Evolutionary conservation across 92 coral and sea anemone genomes (phyloP).

Genomic region (Palythoa grandiflora): DNA sequence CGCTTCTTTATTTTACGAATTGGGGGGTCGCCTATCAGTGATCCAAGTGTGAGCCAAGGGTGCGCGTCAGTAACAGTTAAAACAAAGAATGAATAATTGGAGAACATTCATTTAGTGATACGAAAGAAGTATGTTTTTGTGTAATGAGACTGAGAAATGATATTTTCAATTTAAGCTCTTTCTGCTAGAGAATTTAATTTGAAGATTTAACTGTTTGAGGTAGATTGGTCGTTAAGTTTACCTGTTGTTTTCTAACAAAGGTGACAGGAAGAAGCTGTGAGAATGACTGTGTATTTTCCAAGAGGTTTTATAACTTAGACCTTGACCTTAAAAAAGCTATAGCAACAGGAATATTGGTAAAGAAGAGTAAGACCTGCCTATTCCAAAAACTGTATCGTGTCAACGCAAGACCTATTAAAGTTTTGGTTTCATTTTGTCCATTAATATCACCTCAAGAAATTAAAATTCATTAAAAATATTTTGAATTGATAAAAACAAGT

Average conservation of each 20-base stretch:
- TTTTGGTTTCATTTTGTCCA: neutral
- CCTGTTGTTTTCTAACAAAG: neutral
- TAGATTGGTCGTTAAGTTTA: no score
- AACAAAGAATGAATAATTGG: neutral
- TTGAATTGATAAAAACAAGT: neutral
- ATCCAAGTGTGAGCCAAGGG: neutral
- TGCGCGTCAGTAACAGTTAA: neutral
- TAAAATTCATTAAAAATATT: neutral
- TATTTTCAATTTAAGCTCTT: no score
- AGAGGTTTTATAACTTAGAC: neutral
- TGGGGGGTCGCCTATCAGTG: neutral
- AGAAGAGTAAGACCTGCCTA: no score
- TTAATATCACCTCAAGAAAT: neutral
- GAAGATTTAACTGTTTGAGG: no score
- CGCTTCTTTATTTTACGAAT: neutral
- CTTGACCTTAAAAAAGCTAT: neutral
- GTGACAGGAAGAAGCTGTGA: neutral
- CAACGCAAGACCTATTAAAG: neutral
- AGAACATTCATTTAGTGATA: no score
- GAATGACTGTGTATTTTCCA: no score
- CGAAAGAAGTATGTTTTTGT: no score
- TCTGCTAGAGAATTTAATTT: no score
- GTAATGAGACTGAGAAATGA: no score
- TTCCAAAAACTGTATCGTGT: neutral
- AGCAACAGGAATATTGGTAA: constrained; percentile 3